Base-by-base conservation (phyloP, 2,797 vertebrate species). In the Anisognathus igniventris region DNA sequence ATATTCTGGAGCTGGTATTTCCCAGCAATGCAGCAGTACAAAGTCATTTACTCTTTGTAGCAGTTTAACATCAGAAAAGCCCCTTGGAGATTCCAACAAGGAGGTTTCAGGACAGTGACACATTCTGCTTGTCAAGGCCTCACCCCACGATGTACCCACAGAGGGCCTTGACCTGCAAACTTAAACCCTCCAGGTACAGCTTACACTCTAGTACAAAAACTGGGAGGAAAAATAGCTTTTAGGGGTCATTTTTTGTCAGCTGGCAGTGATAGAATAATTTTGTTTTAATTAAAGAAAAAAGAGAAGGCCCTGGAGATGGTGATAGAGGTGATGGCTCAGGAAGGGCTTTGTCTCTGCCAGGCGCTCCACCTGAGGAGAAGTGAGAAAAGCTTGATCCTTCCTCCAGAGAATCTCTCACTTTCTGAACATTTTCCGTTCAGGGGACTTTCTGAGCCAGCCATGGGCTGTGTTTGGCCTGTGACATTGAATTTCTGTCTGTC, bases 221-320 rank as follows among this genome's bases (percentile, higher is more conserved):
- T 11, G 6, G 14, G 12, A 3, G 15, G 4, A 2, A 33, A 79
- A 76, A 5, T 0, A 6, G 0, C 0, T 3, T 66, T 31, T 27
- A 33, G 61, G 39, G 28, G 24, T 25, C 12, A 33, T 27, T 61
- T 57, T 47, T 47, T 15, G 7, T 21, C 31, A 56, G 12, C 37
- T 61, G 58, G n/a, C 27, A 72, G 23, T 8, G 19, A 22, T 2
- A 24, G 5, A 39, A 21, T 10, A 8, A 6, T 54, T 51, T 48
- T 25, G 23, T 42, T 48, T 45, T 6, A 9, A 14, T 15, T 72
- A 17, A 28, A 57, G n/a, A 22, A 28, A 50, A 18, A 20, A 28
- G n/a, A 0, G 0, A 76, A 44, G 13, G 48, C 20, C 6, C 2
- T 1, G 2, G 65, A 12, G 23, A 6, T 13, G 20, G n/a, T 2